These are phyloP conservation scores for Pseudomyrmex flavicornis DNA, from an alignment of 1,140 invertebrate genomes.

Conservation along the genomic window DNA sequence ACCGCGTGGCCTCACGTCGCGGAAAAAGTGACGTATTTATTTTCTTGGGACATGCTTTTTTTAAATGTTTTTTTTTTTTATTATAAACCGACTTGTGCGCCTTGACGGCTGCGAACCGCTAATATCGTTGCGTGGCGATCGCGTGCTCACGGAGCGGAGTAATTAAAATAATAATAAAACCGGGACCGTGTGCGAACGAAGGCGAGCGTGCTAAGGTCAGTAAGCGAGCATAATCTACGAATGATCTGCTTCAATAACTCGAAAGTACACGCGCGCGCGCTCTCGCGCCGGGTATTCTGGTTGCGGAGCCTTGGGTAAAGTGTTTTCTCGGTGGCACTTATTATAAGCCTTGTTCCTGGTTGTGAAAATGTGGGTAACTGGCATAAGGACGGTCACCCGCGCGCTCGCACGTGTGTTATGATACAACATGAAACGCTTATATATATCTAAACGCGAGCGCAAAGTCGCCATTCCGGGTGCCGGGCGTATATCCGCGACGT, in stretches of 20 bases:
- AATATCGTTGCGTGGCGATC: slow-evolving; percentile 15
- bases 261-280: slow-evolving; percentile 57
- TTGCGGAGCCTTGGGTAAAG: slow-evolving; percentile 17
- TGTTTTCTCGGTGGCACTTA: slow-evolving; percentile 32
- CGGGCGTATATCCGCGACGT: background rate
- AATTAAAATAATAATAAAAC: slow-evolving; percentile 54
- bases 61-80: slow-evolving; percentile 11
- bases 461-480: slow-evolving; percentile 21
- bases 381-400: slow-evolving; percentile 69
- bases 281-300: slow-evolving; percentile 32
- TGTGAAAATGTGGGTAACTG: slow-evolving; percentile 71
- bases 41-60: background rate
- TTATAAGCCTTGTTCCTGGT: slow-evolving; percentile 66
- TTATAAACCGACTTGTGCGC: background rate
- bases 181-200: slow-evolving; percentile 1
- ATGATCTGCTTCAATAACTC: slow-evolving; percentile 53
- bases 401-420: slow-evolving; percentile 35
- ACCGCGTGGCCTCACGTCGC: background rate
- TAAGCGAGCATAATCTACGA: slow-evolving; percentile 19
- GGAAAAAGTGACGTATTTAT: slow-evolving; percentile 6
- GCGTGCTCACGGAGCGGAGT: background rate
- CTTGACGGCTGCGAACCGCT: background rate
- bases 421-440: slow-evolving; percentile 13
- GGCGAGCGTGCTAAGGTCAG: slow-evolving; percentile 57
- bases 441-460: background rate